Evolutionary conservation across 2,888 invertebrate species (phyloP), one percentile per base, ranked within the genome.

Genomic region (Rotaria macrura): DNA sequence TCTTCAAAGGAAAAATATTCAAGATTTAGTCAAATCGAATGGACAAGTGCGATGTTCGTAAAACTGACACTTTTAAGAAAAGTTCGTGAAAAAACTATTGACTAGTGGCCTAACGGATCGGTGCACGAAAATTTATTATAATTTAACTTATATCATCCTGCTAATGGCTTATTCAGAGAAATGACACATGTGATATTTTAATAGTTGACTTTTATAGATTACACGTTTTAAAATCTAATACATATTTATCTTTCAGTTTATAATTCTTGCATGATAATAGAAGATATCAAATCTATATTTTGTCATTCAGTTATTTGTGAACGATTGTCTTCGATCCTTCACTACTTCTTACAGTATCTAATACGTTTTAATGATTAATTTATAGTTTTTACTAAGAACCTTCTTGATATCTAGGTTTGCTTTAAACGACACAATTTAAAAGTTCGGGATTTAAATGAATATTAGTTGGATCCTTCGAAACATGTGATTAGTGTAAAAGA

Each of bases 281-380:
- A 87, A 54, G 88, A 90, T 40, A 89, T 90, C 49, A 87, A 88
- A 84, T 94, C 92, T 79, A 94, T 96, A 83, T 96, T 97, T 91
- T 95, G 95, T 88, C 96, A 97, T 90, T 93, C 94, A 72, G 95
- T 95, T 17, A 94, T 97, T 92, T 96, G 96, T 1, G 96, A 97
- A 89, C 93, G 97, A 49, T 94, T 97, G 87, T 95, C 96, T 0
- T 94, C 95, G 20, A 97, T 97, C 96, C 93, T 97, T 86, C 97
- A 97, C 92, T 96, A 97, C 91, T 95, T 97, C 90, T 91, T 97
- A 49, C 91, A 94, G 84, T 94, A 96, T 90, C 92, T 97, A 87
- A 96, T 86, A 1, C 5, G 65, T 65, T 2, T 25, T 38, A 79
- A 83, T 65, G 38, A 84, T 43, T 17, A 25, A 2, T 34, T 23